Conservation (phyloP, 2,888 invertebrate genomes). For the Nemapogon koenigi region DNA sequence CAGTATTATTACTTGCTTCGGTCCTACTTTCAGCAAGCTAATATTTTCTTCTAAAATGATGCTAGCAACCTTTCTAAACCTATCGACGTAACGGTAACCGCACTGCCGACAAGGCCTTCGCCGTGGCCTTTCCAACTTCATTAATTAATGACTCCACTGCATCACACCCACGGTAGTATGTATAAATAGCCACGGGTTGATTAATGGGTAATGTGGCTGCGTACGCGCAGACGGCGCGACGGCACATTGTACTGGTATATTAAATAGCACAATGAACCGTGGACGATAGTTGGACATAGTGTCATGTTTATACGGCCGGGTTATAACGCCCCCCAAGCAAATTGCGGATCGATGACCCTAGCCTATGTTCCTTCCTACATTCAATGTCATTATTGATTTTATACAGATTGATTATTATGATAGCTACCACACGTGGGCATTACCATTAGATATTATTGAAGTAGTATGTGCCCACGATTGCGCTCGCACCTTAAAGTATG, state of each 20-base stretch:
- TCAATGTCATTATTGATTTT: too few relatives aligned
- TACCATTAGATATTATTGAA: too few relatives aligned
- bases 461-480: too few relatives aligned
- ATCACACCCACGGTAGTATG: conserved; percentile 21
- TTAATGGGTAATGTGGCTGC: conserved; percentile 27
- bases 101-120: conserved; percentile 31
- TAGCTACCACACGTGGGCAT: too few relatives aligned
- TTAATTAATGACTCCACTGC: conserved; percentile 30
- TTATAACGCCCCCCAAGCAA: conserved; percentile 25
- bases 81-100: conserved; percentile 11
- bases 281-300: conserved; percentile 6
- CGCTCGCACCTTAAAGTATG: too few relatives aligned
- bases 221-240: conserved; percentile 38
- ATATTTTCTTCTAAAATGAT: too few relatives aligned
- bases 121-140: conserved; percentile 42
- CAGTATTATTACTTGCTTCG: too few relatives aligned
- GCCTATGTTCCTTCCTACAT: too few relatives aligned
- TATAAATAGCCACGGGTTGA: conserved; percentile 39
- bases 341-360: conserved; percentile 37
- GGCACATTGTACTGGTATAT: conserved; percentile 35
- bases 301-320: conserved; percentile 1
- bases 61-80: too few relatives aligned
- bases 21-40: too few relatives aligned
- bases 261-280: conserved; percentile 23
- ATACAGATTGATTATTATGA: too few relatives aligned